A percentile compares a stretch with the other conserved stretches of the same genome.
phyloP scores from a whole-genome alignment of 1,140 invertebrate species.

The Penaeus chinensis region DNA sequence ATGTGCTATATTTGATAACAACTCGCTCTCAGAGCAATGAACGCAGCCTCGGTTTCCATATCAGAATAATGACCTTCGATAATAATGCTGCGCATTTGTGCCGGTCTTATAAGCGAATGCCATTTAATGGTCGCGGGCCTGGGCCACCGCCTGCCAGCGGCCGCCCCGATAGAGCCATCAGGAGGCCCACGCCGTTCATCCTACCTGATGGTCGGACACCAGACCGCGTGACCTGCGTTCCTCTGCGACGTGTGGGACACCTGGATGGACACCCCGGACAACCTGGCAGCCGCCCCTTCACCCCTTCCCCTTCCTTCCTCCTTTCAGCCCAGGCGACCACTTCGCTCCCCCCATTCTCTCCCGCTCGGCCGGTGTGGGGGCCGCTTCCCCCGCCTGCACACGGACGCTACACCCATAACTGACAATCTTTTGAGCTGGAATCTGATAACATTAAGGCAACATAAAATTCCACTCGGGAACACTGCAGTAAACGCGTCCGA shows the following conservation, averaged over 20 bases:
- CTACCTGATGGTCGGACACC: constrained; percentile 19
- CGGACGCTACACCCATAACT: constrained; percentile 41
- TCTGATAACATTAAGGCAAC: constrained; percentile 60
- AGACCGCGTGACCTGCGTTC: constrained; percentile 37
- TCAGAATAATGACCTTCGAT: no score
- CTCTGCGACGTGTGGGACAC: constrained; percentile 44
- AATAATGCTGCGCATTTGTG: not conserved
- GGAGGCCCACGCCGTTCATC: constrained; percentile 37
- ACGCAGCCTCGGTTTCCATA: no score
- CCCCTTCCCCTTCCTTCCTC: not conserved
- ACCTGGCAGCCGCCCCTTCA: not conserved
- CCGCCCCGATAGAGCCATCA: constrained; percentile 43
- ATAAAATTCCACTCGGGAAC: constrained; percentile 59
- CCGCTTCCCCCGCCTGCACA: constrained; percentile 10
- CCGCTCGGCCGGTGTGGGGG: not conserved
- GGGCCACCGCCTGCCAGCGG: not conserved
- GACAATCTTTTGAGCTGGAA: constrained; percentile 59
- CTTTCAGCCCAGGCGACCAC: constrained; percentile 4
- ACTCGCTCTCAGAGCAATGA: no score
- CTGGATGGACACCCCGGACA: constrained; percentile 40
- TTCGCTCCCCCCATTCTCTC: not conserved
- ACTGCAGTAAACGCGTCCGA: constrained; percentile 57
- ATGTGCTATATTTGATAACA: no score
- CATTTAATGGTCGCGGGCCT: not conserved
- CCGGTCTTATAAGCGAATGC: not conserved